These are phyloP conservation scores for Buphagus erythrorhynchus DNA, from an alignment of 2,797 vertebrate species.

Conservation along the genomic window DNA sequence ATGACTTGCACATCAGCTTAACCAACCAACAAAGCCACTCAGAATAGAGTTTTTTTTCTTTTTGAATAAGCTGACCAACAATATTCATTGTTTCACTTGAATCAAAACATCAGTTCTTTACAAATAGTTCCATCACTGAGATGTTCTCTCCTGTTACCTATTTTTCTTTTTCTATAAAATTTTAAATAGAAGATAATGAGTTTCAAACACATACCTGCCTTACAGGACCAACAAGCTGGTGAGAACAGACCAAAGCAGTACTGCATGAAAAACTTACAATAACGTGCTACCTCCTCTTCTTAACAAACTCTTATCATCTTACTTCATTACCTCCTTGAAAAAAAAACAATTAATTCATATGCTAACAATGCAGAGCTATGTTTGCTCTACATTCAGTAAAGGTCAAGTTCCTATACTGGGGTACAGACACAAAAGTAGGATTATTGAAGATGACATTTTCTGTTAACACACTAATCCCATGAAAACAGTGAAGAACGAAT, in stretches of 20 bases:
- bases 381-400: neutral
- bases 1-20: neutral
- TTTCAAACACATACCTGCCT: neutral
- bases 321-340: neutral
- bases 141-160: neutral
- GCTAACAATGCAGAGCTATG: neutral
- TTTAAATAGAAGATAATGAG: neutral
- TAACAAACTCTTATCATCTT: neutral
- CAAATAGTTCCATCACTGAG: neutral
- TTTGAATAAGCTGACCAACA: neutral
- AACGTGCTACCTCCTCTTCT: neutral
- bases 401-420: neutral
- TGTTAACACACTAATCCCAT: neutral
- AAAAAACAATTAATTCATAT: neutral
- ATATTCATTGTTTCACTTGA: neutral
- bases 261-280: neutral
- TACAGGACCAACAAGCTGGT: neutral
- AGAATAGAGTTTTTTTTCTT: neutral
- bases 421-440: neutral
- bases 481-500: neutral
- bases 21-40: neutral
- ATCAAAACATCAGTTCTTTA: neutral
- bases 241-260: neutral
- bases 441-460: neutral
- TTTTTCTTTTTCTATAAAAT: neutral